Conservation (phyloP, 2,113 vertebrate species). For the Spheniscus mendiculus region DNA sequence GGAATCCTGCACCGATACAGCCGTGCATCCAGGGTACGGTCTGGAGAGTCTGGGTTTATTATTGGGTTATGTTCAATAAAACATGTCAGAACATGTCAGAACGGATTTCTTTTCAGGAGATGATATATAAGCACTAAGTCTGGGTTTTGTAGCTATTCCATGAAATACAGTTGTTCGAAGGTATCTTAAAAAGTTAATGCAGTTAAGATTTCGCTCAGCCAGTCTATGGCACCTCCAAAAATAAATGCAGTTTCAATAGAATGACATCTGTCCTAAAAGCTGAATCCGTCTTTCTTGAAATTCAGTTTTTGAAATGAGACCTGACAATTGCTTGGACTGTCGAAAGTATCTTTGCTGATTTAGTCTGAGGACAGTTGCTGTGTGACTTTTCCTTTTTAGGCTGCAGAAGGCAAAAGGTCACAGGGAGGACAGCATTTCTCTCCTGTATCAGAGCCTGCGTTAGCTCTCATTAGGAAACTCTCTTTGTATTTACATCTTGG, state of each 20-base stretch:
- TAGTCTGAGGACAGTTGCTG: not conserved
- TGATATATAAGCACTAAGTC: not conserved
- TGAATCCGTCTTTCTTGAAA: constrained; percentile 57
- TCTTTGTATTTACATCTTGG: not conserved
- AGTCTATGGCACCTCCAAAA: constrained; percentile 59
- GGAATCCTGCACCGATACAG: not conserved
- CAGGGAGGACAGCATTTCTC: not conserved
- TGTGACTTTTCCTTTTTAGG: not conserved
- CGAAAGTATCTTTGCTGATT: constrained; percentile 27
- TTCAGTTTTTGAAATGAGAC: constrained; percentile 56
- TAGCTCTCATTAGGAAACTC: not conserved
- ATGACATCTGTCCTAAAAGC: constrained; percentile 63
- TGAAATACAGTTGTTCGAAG: constrained; percentile 41
- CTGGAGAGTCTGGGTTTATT: constrained; percentile 23
- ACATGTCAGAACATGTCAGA: constrained; percentile 46
- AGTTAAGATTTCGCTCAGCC: constrained; percentile 48
- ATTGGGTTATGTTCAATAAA: constrained; percentile 52
- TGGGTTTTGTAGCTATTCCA: constrained; percentile 29
- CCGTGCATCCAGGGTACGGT: not conserved
- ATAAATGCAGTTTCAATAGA: constrained; percentile 68
- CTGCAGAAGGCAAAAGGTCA: constrained; percentile 2
- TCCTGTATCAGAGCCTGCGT: not conserved
- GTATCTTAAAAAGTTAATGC: constrained; percentile 66
- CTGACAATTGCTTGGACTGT: constrained; percentile 42
- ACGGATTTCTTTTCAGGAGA: constrained; percentile 41